phyloP scores from a whole-genome alignment of 2,888 invertebrate genomes.

The Oligia latruncula region DNA sequence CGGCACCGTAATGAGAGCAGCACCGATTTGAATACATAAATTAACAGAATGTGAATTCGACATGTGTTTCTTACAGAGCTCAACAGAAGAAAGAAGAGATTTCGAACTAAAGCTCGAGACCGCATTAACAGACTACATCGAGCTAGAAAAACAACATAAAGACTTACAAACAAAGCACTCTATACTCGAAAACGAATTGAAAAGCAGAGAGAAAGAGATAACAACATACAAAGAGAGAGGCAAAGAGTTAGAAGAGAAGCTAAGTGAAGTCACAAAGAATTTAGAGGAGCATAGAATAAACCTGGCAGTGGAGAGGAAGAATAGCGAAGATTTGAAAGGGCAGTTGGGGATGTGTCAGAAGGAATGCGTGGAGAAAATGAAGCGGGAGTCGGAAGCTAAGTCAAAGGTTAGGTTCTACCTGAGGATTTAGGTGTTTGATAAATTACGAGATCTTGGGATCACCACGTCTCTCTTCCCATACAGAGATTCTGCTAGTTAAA shows the following conservation, averaged over 20 bases:
- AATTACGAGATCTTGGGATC: background rate
- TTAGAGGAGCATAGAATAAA: constrained; percentile 81
- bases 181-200: constrained; percentile 75
- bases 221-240: constrained; percentile 82
- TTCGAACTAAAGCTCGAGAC: constrained; percentile 90
- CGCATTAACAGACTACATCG: constrained; percentile 87
- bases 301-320: constrained; percentile 80
- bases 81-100: constrained; percentile 88
- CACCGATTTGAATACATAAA: background rate
- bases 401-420: constrained; percentile 70
- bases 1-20: background rate
- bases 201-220: constrained; percentile 86
- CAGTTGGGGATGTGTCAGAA: constrained; percentile 79
- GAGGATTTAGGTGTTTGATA: background rate
- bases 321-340: constrained; percentile 78
- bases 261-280: constrained; percentile 73
- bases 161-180: constrained; percentile 73
- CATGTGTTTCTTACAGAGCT: constrained; percentile 67
- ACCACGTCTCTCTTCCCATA: background rate
- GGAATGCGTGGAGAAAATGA: constrained; percentile 77
- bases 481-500: background rate
- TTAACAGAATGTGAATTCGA: background rate
- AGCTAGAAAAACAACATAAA: constrained; percentile 85
- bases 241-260: constrained; percentile 76
- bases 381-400: constrained; percentile 85